Evolutionary conservation across 2,797 vertebrate species (phyloP).

Genomic region (Lepidocolaptes lacrymiger): DNA sequence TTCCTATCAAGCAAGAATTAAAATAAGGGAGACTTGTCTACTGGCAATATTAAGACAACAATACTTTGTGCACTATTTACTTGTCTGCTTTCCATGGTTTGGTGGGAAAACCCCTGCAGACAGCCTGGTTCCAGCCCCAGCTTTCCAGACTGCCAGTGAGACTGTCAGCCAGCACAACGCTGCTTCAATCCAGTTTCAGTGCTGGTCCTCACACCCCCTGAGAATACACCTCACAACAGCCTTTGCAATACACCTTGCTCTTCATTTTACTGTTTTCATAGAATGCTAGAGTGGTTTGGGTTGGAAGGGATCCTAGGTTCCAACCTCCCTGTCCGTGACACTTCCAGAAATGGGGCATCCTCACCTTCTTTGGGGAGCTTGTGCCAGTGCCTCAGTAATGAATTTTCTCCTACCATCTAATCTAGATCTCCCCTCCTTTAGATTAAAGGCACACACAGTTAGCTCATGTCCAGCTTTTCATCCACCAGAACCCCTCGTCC

Average conservation of each 20-base stretch:
- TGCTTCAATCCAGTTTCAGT: neutral
- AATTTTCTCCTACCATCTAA: neutral
- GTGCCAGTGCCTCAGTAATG: neutral
- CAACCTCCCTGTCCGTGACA: neutral
- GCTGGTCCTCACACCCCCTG: neutral
- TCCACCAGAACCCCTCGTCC: neutral
- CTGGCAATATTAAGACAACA: neutral
- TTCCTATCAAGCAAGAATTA: neutral
- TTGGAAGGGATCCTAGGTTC: neutral
- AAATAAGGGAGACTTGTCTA: neutral
- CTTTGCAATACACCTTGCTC: neutral
- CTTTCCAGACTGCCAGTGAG: neutral
- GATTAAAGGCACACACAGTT: neutral
- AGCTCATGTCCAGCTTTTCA: neutral
- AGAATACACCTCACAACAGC: neutral
- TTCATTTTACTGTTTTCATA: neutral
- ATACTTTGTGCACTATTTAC: neutral
- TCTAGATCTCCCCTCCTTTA: neutral
- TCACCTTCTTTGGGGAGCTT: neutral
- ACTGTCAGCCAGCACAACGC: neutral
- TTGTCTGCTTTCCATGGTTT: neutral
- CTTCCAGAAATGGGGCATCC: neutral
- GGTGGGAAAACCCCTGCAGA: neutral
- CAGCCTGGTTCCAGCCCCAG: neutral
- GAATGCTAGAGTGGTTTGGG: neutral